Percentiles rank a stretch among this genome's conserved stretches.
These are phyloP conservation scores for Atlantisia rogersi DNA, from an alignment of 2,113 vertebrate species.

Conservation along the genomic window DNA sequence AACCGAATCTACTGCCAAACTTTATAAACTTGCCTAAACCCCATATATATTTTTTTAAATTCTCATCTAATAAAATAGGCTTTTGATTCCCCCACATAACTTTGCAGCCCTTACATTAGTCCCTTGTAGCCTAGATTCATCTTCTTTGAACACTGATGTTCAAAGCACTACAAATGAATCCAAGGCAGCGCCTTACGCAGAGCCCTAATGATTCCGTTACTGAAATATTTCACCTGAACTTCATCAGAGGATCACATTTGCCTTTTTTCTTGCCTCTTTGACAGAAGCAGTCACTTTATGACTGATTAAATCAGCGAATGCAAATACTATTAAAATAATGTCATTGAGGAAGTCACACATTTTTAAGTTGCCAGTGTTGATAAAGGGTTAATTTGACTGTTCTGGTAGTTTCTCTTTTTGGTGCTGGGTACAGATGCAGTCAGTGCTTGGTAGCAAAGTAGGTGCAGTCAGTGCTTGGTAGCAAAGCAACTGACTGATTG, in stretches of 20 bases:
- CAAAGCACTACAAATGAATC: not conserved
- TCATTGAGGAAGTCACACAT: not conserved
- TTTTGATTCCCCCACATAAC: not conserved
- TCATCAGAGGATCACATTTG: not conserved
- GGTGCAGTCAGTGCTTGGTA: not conserved
- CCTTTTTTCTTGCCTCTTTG: not conserved
- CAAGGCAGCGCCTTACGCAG: not conserved
- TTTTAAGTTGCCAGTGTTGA: not conserved
- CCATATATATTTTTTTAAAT: too few species aligned
- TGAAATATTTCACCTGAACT: not conserved
- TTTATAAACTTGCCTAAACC: not conserved
- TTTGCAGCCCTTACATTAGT: not conserved
- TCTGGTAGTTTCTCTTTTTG: not conserved
- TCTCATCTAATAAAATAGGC: not conserved
- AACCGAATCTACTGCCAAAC: not conserved
- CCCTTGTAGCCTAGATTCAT: not conserved
- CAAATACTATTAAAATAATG: not conserved
- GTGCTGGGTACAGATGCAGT: not conserved
- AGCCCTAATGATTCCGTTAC: not conserved
- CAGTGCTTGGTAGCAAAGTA: not conserved
- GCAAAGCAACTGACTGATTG: not conserved
- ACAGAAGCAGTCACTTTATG: not conserved
- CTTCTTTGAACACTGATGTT: not conserved
- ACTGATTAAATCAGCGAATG: not conserved
- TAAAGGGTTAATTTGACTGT: not conserved